Conservation (phyloP, 64 coral and sea anemone genomes). For the Stichodactyla helianthus region DNA sequence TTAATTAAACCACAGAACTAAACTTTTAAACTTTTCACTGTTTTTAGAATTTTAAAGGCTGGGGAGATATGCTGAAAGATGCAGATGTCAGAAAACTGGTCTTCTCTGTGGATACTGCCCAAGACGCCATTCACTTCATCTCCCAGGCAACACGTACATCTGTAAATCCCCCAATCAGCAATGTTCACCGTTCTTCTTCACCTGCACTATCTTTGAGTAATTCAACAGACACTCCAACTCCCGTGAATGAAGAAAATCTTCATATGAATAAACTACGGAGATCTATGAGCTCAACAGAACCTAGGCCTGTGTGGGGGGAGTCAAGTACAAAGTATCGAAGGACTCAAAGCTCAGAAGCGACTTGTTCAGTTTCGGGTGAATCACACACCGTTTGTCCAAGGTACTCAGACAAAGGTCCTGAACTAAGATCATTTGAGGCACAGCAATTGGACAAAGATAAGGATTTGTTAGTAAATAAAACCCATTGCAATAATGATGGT, state of each 20-base stretch:
- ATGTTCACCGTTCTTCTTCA: background rate
- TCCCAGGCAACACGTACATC: background rate
- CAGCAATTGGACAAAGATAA: background rate
- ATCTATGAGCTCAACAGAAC: background rate
- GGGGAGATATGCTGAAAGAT: conserved; percentile 2
- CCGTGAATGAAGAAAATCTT: background rate
- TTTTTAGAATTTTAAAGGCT: background rate
- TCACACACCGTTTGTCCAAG: background rate
- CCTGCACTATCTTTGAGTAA: background rate
- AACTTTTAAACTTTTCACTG: background rate
- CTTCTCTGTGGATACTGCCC: background rate
- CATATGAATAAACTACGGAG: background rate
- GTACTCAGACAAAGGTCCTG: background rate
- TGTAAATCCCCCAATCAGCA: background rate
- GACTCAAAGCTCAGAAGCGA: background rate
- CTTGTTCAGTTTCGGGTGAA: background rate
- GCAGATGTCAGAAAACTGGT: background rate
- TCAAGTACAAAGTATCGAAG: background rate
- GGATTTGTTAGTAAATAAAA: background rate
- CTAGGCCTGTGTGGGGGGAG: background rate
- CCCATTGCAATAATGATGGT: background rate
- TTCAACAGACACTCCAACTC: background rate
- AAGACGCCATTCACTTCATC: background rate
- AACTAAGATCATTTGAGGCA: background rate
- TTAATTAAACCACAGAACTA: too few relatives aligned